Conservation (phyloP, 1,140 invertebrate genomes). For the Polyergus mexicanus region DNA sequence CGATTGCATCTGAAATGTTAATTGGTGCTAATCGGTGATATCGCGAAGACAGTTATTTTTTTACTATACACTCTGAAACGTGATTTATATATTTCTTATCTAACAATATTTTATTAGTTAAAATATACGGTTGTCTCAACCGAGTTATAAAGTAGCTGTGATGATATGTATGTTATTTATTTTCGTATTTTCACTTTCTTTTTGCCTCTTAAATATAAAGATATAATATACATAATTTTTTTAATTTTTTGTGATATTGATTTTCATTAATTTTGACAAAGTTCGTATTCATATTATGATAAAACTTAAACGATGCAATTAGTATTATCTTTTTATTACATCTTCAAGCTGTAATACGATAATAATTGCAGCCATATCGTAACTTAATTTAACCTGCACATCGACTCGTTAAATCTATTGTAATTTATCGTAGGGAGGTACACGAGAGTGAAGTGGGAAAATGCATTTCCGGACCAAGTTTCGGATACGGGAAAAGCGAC, state of each 20-base stretch:
- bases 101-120: too few species aligned
- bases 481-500: slow-evolving; percentile 22
- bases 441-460: not conserved
- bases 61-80: too few species aligned
- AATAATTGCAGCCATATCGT: not conserved
- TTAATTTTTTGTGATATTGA: not conserved
- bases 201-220: not conserved
- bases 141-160: slow-evolving; percentile 5
- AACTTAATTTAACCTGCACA: slow-evolving; percentile 18
- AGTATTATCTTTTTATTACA: not conserved
- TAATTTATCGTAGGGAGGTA: slow-evolving; percentile 9
- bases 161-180: not conserved
- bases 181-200: not conserved
- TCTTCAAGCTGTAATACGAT: not conserved
- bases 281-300: not conserved
- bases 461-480: slow-evolving; percentile 42
- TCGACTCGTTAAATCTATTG: slow-evolving; percentile 17
- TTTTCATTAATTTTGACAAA: not conserved
- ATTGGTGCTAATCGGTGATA: not conserved
- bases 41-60: not conserved
- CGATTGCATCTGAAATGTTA: not conserved
- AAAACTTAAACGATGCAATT: not conserved
- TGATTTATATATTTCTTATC: too few species aligned
- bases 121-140: not conserved
- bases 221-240: not conserved